Evolutionary conservation across 2,797 vertebrate species (phyloP), one percentile per base, ranked within the genome.

Genomic region (Enteromius paludinosus): DNA sequence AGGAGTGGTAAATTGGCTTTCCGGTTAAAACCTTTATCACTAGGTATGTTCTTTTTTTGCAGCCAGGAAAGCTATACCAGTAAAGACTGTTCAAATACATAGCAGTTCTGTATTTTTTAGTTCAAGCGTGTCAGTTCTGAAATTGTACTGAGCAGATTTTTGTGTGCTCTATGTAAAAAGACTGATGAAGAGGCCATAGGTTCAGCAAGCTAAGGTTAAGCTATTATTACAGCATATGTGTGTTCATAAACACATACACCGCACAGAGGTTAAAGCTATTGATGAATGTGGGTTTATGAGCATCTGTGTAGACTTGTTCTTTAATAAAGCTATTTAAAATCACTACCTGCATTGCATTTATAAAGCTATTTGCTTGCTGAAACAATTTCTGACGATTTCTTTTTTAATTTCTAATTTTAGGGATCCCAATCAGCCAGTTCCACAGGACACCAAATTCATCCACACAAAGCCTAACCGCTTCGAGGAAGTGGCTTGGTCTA

Each of bases 381-480:
- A 15, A 15, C 72, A 73, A 69, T 59, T 54, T 33, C 61, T 25
- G 12, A 47, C 65, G 7, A 35, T 52, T 52, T 77, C 11, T 35
- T 56, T 73, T 77, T 33, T 35, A 3, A 35, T 47, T 47, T 79
- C 38, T 79, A 17, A 43, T 79, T 89, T 82, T 52, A 99, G 97
- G 18, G 97, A 99, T 89, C 98, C 98, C 5, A 99, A 99, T 71
- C 96, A 98, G 47, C 98, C 98, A 0, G 97, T 99, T 35, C 98
- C 98, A 7, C 98, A 99, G 82, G 98, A 99, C 69, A 99, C 98
- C 70, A 99, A 99, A 90, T 99, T 99, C 91, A 99, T 99, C 86
- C 98, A 99, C 85, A 99, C 97, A 0, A 99, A 99, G 86, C 98
- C 98, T 18, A 99, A 99, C 88, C 96, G 97, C 3, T 99, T 99